Conservation (phyloP, 2,113 vertebrate species). For the Nesogale talazaci region DNA sequence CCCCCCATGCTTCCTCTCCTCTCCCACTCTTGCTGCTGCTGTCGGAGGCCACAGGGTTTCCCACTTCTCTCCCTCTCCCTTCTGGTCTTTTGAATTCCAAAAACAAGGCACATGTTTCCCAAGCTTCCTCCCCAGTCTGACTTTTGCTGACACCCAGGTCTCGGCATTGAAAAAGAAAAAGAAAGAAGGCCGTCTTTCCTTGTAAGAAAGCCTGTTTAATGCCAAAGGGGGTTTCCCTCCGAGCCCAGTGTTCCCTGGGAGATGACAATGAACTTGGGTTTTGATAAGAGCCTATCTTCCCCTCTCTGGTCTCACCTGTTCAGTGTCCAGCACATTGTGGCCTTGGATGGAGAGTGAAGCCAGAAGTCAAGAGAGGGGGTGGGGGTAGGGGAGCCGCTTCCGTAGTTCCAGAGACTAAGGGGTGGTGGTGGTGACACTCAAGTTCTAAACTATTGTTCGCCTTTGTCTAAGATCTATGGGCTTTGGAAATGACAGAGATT, state of each 20-base stretch:
- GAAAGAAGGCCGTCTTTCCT: neutral
- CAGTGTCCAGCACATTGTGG: neutral
- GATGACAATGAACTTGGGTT: slow-evolving; percentile 64
- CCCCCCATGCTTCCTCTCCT: too few relatives aligned
- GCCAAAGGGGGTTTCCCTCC: slow-evolving; percentile 18
- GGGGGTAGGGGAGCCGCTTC: neutral
- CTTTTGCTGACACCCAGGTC: neutral
- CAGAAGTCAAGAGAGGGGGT: neutral
- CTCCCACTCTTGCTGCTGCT: neutral
- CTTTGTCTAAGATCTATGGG: slow-evolving; percentile 19
- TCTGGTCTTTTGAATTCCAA: neutral
- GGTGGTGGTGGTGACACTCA: neutral
- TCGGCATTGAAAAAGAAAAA: neutral
- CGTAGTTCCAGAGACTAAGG: neutral
- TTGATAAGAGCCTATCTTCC: slow-evolving; percentile 49
- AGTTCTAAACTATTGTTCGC: slow-evolving; percentile 46
- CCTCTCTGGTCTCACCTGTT: neutral
- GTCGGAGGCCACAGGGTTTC: neutral
- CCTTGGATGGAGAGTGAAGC: neutral
- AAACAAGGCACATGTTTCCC: slow-evolving; percentile 13
- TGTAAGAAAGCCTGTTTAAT: slow-evolving; percentile 1
- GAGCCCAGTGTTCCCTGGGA: neutral
- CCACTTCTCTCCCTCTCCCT: neutral
- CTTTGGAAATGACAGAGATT: slow-evolving; percentile 32
- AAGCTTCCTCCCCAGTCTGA: neutral